A percentile compares a stretch with the other conserved stretches of the same genome.
Conservation (phyloP, 1,140 invertebrate species). For the Drosophila littoralis region DNA sequence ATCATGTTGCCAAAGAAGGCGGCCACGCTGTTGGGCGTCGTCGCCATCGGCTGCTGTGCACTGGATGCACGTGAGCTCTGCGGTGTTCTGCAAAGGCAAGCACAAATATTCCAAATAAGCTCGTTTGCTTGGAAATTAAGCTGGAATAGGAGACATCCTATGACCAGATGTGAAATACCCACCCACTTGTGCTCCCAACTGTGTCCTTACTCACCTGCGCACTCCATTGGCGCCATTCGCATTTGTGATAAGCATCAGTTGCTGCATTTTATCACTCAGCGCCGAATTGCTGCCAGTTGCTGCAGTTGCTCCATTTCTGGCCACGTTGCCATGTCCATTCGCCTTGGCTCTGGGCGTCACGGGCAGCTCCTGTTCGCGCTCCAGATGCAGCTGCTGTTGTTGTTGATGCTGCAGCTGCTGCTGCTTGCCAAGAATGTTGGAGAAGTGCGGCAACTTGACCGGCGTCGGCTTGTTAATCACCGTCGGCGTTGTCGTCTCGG, state of each 20-base stretch:
- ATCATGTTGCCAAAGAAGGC: constrained; percentile 83
- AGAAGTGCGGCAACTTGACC: constrained; percentile 78
- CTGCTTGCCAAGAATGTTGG: constrained; percentile 68
- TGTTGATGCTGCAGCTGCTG: constrained; percentile 61
- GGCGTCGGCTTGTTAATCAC: constrained; percentile 82
- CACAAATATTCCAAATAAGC: no score
- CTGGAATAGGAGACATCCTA: no score
- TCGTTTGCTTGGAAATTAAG: no score
- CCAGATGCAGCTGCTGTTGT: constrained; percentile 28
- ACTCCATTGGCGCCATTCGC: constrained; percentile 50
- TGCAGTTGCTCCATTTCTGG: constrained; percentile 8
- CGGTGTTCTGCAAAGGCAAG: constrained; percentile 48
- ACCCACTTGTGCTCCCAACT: no score
- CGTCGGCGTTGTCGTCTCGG: constrained; percentile 58
- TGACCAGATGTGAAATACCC: no score
- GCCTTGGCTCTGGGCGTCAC: constrained; percentile 39
- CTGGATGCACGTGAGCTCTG: constrained; percentile 59
- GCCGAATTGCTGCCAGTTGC: constrained; percentile 38
- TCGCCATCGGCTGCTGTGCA: constrained; percentile 52
- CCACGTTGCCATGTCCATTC: constrained; percentile 40
- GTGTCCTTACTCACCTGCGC: constrained; percentile 37
- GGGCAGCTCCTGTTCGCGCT: constrained; percentile 44
- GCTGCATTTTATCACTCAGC: constrained; percentile 68
- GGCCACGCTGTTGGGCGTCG: constrained; percentile 71
- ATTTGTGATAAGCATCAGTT: constrained; percentile 57